Percentiles rank a stretch among this genome's conserved stretches.
Conservation (phyloP, 2,888 invertebrate species). For the Orthonychiurus folsomi region DNA sequence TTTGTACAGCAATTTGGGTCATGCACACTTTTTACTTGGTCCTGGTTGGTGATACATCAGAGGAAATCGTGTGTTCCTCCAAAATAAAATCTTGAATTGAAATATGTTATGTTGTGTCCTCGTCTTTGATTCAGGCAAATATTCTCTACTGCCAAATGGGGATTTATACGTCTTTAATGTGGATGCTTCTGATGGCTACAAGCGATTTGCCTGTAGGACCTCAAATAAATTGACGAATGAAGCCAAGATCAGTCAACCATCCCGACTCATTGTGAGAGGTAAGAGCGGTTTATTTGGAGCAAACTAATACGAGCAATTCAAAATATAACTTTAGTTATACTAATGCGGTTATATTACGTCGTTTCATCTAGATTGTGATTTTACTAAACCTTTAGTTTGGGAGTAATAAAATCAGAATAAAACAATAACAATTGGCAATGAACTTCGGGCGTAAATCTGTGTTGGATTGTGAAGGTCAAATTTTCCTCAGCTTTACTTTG, state of each 20-base stretch:
- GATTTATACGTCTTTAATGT: slow-evolving; percentile 75
- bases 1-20: background rate
- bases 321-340: background rate
- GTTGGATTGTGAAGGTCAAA: too few species aligned
- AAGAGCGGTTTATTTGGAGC: too few species aligned
- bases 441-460: too few species aligned
- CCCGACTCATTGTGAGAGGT: slow-evolving; percentile 57
- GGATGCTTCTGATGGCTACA: slow-evolving; percentile 65
- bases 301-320: background rate
- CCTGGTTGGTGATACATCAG: too few species aligned
- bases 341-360: too few species aligned
- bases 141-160: slow-evolving; percentile 68
- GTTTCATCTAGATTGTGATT: too few species aligned
- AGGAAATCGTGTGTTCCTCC: background rate
- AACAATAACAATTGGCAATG: too few species aligned
- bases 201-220: slow-evolving; percentile 71
- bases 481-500: too few species aligned
- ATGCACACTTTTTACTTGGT: background rate
- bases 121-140: slow-evolving; percentile 49
- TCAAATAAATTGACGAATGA: slow-evolving; percentile 68
- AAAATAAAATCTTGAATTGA: background rate
- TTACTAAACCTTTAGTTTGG: too few species aligned
- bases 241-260: slow-evolving; percentile 59
- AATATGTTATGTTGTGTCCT: slow-evolving; percentile 4
- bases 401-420: too few species aligned